Evolutionary conservation across 2,888 invertebrate genomes (phyloP).

Genomic region (Nasonia oneida): DNA sequence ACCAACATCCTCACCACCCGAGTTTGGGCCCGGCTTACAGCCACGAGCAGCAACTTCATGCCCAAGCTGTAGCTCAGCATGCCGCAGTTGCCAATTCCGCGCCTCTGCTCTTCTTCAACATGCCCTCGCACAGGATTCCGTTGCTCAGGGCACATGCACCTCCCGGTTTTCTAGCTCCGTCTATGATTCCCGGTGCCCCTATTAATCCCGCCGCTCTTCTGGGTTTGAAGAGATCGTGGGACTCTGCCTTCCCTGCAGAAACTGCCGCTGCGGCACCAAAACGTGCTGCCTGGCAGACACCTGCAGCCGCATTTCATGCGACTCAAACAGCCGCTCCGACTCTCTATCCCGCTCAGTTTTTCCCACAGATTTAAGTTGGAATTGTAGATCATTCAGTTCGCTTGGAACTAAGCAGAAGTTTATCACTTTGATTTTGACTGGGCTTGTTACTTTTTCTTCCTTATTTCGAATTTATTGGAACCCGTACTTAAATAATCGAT

Average conservation of each 20-base stretch:
- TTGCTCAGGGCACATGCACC: conserved; percentile 66
- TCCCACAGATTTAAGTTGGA: conserved; percentile 74
- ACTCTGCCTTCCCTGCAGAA: conserved; percentile 85
- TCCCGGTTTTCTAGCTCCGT: conserved; percentile 74
- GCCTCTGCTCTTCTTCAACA: conserved; percentile 77
- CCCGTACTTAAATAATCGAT: conserved; percentile 35
- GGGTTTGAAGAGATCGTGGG: conserved; percentile 85
- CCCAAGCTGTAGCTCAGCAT: conserved; percentile 79
- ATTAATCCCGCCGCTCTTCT: conserved; percentile 78
- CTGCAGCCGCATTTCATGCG: conserved; percentile 75
- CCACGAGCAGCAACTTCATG: conserved; percentile 60
- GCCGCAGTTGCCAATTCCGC: conserved; percentile 80
- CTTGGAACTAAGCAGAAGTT: background rate
- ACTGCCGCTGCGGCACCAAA: conserved; percentile 70
- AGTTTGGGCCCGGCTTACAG: conserved; percentile 70
- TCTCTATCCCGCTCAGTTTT: conserved; percentile 81
- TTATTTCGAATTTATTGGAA: background rate
- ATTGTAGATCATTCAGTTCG: background rate
- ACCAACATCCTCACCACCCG: conserved; percentile 76
- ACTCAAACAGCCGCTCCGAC: conserved; percentile 78
- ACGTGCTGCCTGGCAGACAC: conserved; percentile 75
- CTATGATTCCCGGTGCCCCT: conserved; percentile 71
- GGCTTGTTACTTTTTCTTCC: background rate
- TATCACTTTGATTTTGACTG: background rate
- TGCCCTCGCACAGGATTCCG: conserved; percentile 68